Evolutionary conservation across 2,888 invertebrate genomes (phyloP).

Genomic region (Ophion ventricosus): DNA sequence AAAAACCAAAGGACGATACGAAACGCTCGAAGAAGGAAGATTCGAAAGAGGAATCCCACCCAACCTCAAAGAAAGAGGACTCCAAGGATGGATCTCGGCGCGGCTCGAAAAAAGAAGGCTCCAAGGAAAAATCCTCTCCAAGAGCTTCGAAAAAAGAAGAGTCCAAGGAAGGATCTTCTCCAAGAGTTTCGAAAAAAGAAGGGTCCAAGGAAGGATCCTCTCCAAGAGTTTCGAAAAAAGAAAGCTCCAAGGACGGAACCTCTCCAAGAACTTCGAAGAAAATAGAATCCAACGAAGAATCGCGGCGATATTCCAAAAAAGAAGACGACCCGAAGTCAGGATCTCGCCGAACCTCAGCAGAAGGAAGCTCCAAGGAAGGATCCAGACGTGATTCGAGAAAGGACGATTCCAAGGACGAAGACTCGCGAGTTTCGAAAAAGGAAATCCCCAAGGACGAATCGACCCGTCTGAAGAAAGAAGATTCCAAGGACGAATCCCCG

Average conservation of each 20-base stretch:
- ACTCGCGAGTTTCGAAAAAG: constrained; percentile 3
- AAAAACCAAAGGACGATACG: constrained; percentile 77
- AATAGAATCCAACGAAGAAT: constrained; percentile 65
- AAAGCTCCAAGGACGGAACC: constrained; percentile 43
- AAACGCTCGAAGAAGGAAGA: constrained; percentile 63
- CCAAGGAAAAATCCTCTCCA: not conserved
- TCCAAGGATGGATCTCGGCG: constrained; percentile 8
- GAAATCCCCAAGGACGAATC: constrained; percentile 25
- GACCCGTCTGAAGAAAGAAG: constrained; percentile 42
- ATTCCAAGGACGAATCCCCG: constrained; percentile 1
- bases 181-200: constrained; percentile 37
- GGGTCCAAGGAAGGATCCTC: constrained; percentile 59
- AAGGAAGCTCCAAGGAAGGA: constrained; percentile 67
- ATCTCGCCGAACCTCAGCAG: not conserved
- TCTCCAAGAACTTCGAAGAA: constrained; percentile 4
- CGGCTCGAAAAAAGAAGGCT: not conserved
- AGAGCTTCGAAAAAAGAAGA: constrained; percentile 16
- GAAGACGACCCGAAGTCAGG: not conserved
- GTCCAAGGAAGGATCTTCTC: constrained; percentile 61
- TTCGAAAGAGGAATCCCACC: not conserved
- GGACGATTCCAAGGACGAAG: constrained; percentile 24
- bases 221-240: constrained; percentile 70
- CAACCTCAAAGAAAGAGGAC: constrained; percentile 66
- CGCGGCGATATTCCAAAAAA: constrained; percentile 17
- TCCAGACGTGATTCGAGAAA: constrained; percentile 63